Evolutionary conservation across 1,140 invertebrate species (phyloP).

Genomic region (Drosophila teissieri): DNA sequence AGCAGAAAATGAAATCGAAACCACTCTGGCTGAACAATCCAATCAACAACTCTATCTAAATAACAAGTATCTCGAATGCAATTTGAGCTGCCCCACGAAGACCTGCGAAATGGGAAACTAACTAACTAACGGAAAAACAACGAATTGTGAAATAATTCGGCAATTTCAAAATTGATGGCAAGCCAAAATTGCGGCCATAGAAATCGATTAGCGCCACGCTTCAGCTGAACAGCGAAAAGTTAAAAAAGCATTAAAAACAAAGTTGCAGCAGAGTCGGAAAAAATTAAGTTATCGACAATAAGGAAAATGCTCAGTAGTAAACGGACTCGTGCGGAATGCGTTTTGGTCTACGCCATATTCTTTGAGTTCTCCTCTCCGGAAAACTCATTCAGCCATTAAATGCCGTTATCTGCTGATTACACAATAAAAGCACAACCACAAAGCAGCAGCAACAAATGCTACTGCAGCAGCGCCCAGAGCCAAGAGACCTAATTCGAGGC

Average conservation of each 20-base stretch:
- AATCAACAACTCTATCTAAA: conserved; percentile 51
- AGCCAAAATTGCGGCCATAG: conserved; percentile 50
- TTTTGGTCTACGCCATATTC: conserved; percentile 14
- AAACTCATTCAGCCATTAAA: conserved; percentile 82
- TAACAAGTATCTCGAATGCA: conserved; percentile 41
- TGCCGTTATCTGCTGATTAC: conserved; percentile 82
- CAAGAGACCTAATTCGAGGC: conserved; percentile 70
- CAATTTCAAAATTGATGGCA: conserved; percentile 46
- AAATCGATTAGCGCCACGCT: conserved; percentile 62
- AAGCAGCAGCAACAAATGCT: conserved; percentile 54
- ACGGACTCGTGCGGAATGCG: conserved; percentile 64
- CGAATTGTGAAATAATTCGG: conserved; percentile 60
- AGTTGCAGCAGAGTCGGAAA: neutral
- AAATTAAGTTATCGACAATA: conserved; percentile 70
- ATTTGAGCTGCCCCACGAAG: conserved; percentile 39
- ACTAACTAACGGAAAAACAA: conserved; percentile 42
- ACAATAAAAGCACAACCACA: conserved; percentile 73
- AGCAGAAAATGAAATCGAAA: conserved; percentile 47
- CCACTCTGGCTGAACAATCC: conserved; percentile 23
- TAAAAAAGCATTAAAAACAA: neutral
- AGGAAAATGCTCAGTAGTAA: conserved; percentile 33
- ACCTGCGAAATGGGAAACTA: conserved; percentile 44
- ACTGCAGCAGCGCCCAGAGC: conserved; percentile 67
- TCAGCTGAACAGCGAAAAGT: conserved; percentile 14
- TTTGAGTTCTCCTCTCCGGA: conserved; percentile 11